Evolutionary conservation across 2,113 vertebrate species (phyloP).

Genomic region (Chaetura pelagica): DNA sequence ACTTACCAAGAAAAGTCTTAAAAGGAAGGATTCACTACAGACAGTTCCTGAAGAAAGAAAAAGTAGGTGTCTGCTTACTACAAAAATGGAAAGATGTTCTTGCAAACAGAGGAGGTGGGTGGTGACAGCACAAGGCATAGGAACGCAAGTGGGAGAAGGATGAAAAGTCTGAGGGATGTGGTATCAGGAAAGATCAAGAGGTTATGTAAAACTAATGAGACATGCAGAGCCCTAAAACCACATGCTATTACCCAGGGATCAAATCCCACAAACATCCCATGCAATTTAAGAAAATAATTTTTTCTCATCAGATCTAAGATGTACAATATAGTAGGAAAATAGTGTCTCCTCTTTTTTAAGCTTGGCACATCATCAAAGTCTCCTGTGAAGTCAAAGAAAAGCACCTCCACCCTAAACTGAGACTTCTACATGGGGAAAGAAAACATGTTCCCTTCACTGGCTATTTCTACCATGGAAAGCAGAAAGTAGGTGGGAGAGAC

Average conservation of each 20-base stretch:
- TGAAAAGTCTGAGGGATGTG: not conserved
- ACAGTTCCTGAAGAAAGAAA: not conserved
- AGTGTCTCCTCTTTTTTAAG: not conserved
- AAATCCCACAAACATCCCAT: conserved; percentile 37
- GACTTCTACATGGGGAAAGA: not conserved
- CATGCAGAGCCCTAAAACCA: conserved; percentile 49
- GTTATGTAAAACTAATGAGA: conserved; percentile 59
- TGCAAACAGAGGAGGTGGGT: accelerated
- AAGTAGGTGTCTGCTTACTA: not conserved
- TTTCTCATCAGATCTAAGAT: conserved; percentile 52
- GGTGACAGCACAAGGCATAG: not conserved
- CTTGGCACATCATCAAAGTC: conserved; percentile 54
- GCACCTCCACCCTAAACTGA: conserved; percentile 41
- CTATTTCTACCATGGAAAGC: conserved; percentile 8
- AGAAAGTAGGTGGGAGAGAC: conserved; percentile 3
- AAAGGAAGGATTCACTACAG: not conserved
- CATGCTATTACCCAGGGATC: conserved; percentile 41
- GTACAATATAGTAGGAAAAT: conserved; percentile 26
- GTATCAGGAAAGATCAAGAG: conserved; percentile 38
- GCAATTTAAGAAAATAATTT: conserved; percentile 42
- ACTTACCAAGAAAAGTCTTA: not conserved
- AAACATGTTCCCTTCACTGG: not conserved
- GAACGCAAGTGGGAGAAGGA: not conserved
- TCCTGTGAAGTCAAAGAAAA: conserved; percentile 34
- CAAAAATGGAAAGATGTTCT: not conserved